Evolutionary conservation across 2,888 invertebrate species (phyloP), one percentile per base, ranked within the genome.

Genomic region (Argyresthia goedartella): DNA sequence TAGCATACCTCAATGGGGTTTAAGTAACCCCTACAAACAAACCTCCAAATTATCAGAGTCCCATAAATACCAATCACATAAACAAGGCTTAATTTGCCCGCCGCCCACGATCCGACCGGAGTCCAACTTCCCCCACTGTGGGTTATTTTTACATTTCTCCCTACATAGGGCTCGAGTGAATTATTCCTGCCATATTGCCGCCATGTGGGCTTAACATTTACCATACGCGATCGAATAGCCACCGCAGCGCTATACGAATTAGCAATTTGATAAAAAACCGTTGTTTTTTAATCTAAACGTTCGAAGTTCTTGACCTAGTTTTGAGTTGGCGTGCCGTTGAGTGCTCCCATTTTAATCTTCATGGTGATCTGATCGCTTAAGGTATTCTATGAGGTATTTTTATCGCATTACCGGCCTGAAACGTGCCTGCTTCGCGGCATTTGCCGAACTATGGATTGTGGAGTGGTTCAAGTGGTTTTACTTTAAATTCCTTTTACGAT

Each of bases 51-150:
- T 76, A 74, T 67, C 67, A 63, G 61, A 61, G 56, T 58, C 55
- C 65, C 74, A 76, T 81, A 78, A 81, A 80, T 81, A 80, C 68
- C 79, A 78, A 76, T 81, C 67, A 71, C 63, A 57, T 62, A 69
- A 75, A 71, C 14, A 35, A 48, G 15, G 6, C 11, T 72, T 66
- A 66, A 66, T 61, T 59, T 60, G 70, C 64, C 71, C 64, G 66
- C 67, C 75, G 65, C 72, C 70, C 70, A 69, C 71, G 54, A 52
- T 48, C 53, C 56, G 54, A 59, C 57, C 59, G 59, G 62, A 67
- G 72, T 69, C 65, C 61, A 61, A 72, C 73, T 71, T 72, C 78
- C 72, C 85, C 85, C 81, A 76, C 80, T 68, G 69, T 54, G 78
- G 74, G 76, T 74, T 85, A 84, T 84, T 84, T 84, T 78, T 71